A percentile compares a stretch with the other conserved stretches of the same genome.
Evolutionary conservation across 2,797 vertebrate species (phyloP).

Genomic region (Leptatherina wallacei): DNA sequence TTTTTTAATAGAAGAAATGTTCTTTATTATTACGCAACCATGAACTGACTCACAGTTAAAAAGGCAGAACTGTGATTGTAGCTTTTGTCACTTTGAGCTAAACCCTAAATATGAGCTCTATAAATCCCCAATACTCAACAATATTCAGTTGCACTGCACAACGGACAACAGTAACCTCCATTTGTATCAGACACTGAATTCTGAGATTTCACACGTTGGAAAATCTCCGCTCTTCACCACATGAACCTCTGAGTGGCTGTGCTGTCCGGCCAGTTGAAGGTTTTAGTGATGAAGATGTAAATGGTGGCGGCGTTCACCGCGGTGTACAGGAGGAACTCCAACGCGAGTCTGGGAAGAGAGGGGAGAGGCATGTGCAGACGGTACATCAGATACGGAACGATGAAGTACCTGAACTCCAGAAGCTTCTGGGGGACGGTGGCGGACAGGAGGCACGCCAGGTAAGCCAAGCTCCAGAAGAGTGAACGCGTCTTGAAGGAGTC

Average conservation of each 20-base stretch:
- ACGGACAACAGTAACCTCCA: too few relatives aligned
- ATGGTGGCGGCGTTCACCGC: conserved; percentile 87
- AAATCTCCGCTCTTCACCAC: conserved; percentile 84
- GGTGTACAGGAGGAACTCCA: conserved; percentile 88
- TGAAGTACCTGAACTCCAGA: conserved; percentile 96
- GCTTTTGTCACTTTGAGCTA: not conserved
- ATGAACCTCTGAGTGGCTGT: conserved; percentile 92
- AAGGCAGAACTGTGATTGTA: not conserved
- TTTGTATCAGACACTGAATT: too few relatives aligned
- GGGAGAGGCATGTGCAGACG: conserved; percentile 91
- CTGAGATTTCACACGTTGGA: too few relatives aligned
- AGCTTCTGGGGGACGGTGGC: conserved; percentile 92
- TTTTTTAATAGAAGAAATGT: not conserved
- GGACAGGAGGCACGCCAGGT: conserved; percentile 85
- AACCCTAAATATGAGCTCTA: not conserved
- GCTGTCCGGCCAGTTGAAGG: conserved; percentile 91
- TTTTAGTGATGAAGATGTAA: conserved; percentile 90
- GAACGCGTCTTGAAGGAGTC: conserved; percentile 90
- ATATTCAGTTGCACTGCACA: not conserved
- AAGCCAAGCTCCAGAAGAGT: conserved; percentile 90
- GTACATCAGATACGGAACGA: conserved; percentile 94
- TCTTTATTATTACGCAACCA: not conserved
- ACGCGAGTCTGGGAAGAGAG: conserved; percentile 83
- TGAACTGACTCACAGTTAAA: not conserved
- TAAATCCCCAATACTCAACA: too few relatives aligned